phyloP scores from a whole-genome alignment of 1,140 invertebrate genomes.

The Latrodectus geometricus region DNA sequence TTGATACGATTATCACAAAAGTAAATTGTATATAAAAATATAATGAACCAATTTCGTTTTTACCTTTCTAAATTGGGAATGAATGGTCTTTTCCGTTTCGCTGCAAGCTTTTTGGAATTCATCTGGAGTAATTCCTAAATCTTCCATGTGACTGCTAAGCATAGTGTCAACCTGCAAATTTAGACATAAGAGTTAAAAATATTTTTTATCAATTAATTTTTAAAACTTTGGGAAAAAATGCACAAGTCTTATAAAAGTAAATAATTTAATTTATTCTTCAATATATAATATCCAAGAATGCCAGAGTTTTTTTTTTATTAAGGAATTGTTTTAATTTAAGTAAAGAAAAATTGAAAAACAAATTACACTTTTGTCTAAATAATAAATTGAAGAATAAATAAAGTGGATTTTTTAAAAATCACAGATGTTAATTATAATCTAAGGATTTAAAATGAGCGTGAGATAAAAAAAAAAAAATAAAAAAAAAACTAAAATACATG shows the following conservation, averaged over 20 bases:
- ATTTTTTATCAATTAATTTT: background rate
- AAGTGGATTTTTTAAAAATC: too few species aligned
- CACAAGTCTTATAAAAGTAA: background rate
- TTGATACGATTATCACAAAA: too few species aligned
- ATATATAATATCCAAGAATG: background rate
- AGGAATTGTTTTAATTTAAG: too few species aligned
- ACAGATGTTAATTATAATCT: too few species aligned
- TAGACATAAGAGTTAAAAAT: background rate
- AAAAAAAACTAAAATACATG: too few species aligned
- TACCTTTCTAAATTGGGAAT: constrained; percentile 76
- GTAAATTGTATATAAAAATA: too few species aligned
- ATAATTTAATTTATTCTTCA: background rate
- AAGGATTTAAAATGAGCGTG: too few species aligned
- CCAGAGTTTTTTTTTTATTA: too few species aligned
- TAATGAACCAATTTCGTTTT: background rate
- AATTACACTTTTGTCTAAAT: too few species aligned
- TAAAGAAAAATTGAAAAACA: too few species aligned
- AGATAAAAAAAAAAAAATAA: too few species aligned
- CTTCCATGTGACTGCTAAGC: constrained; percentile 89
- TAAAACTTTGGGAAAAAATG: background rate
- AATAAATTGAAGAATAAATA: too few species aligned
- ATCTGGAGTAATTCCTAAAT: constrained; percentile 85
- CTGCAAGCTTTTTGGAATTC: constrained; percentile 85
- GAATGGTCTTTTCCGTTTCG: constrained; percentile 68
- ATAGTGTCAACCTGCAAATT: constrained; percentile 78